phyloP scores from a whole-genome alignment of 2,797 vertebrate genomes.

The Lacerta bilineata region DNA sequence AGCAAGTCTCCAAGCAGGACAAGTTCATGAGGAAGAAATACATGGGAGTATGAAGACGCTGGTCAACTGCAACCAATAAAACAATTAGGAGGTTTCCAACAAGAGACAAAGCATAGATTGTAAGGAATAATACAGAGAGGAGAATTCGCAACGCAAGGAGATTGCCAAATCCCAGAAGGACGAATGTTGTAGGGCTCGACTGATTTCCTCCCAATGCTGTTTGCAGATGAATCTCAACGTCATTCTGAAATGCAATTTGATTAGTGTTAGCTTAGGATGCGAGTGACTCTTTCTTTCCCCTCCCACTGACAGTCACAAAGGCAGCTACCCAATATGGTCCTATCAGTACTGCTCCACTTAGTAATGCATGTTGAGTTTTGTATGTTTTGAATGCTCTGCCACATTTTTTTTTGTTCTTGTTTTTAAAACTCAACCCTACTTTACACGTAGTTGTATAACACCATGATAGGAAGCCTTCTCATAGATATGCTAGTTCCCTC shows the following conservation, averaged over 20 bases:
- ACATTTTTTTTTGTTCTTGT: not conserved
- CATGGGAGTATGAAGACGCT: conserved; percentile 33
- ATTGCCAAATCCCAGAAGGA: conserved; percentile 36
- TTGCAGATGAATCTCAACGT: not conserved
- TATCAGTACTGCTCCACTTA: not conserved
- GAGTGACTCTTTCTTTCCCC: too few species aligned
- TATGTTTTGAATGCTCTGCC: not conserved
- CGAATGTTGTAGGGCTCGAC: conserved; percentile 6
- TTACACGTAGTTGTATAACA: not conserved
- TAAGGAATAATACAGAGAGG: conserved; percentile 17
- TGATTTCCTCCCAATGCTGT: not conserved
- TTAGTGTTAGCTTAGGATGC: not conserved
- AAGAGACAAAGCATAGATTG: conserved; percentile 15
- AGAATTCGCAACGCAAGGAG: not conserved
- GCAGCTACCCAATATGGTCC: not conserved
- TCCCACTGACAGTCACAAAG: not conserved
- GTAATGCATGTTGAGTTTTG: not conserved
- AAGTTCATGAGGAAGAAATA: conserved; percentile 41
- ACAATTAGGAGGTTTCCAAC: conserved; percentile 30
- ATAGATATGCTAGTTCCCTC: not conserved
- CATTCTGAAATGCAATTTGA: conserved; percentile 32
- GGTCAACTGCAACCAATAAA: conserved; percentile 10
- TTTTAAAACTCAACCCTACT: not conserved
- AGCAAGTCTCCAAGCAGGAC: conserved; percentile 29
- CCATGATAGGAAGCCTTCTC: not conserved